A percentile compares a stretch with the other conserved stretches of the same genome.
phyloP scores from a whole-genome alignment of 2,888 invertebrate species.

The Tachina lurida region DNA sequence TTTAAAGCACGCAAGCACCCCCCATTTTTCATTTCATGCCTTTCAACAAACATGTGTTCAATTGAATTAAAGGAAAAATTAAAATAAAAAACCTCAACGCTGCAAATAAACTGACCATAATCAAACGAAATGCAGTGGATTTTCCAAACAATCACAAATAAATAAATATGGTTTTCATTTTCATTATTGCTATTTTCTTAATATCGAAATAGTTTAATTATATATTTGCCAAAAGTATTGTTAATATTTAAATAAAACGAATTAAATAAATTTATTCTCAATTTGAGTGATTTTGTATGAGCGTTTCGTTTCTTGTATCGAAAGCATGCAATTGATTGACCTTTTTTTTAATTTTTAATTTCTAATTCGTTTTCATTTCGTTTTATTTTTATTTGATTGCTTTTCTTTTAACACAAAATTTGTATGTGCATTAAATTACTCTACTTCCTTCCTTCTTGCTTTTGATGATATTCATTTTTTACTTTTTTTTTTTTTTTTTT shows the following conservation, averaged over 20 bases:
- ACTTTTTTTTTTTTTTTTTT: background rate
- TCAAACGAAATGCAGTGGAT: background rate
- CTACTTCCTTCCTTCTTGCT: constrained; percentile 58
- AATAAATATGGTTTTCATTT: constrained; percentile 4
- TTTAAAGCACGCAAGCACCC: background rate
- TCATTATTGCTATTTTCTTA: background rate
- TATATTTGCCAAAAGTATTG: constrained; percentile 30
- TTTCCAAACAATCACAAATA: constrained; percentile 47
- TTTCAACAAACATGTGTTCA: background rate
- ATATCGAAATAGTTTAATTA: background rate
- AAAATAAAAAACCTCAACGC: background rate
- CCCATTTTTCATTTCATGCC: background rate
- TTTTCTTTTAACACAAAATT: background rate
- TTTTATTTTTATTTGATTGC: background rate
- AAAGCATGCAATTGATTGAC: constrained; percentile 50
- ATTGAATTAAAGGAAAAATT: background rate
- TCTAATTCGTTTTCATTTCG: constrained; percentile 8
- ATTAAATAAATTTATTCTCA: constrained; percentile 34
- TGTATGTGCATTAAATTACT: constrained; percentile 22
- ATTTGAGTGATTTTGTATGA: constrained; percentile 13
- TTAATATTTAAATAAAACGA: constrained; percentile 48
- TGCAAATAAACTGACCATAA: background rate
- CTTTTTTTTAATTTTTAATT: constrained; percentile 22
- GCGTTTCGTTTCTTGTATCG: constrained; percentile 13
- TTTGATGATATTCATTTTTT: constrained; percentile 22